phyloP scores from a whole-genome alignment of 2,797 vertebrate species.

The Pteropus rufus region DNA sequence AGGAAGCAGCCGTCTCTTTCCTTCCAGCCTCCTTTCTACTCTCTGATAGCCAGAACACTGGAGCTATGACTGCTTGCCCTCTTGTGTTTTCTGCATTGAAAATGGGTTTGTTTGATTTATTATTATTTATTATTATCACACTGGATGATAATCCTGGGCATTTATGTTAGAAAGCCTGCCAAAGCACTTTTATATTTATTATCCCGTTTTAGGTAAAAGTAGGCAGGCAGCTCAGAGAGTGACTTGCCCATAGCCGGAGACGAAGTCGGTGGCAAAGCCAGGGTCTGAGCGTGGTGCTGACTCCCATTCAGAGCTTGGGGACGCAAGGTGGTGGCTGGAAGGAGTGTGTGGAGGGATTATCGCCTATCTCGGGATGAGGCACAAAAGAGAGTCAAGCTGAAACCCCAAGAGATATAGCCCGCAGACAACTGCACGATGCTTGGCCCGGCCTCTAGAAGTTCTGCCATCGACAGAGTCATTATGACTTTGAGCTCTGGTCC shows the following conservation, averaged over 20 bases:
- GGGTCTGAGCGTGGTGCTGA: neutral
- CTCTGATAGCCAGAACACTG: neutral
- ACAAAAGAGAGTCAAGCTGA: neutral
- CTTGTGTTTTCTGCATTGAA: neutral
- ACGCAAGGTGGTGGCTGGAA: neutral
- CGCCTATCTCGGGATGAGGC: neutral
- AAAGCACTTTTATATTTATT: neutral
- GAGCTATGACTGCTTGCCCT: neutral
- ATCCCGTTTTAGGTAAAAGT: neutral
- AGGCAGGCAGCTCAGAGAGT: neutral
- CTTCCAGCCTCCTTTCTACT: neutral
- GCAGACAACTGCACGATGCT: neutral
- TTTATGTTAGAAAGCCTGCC: neutral
- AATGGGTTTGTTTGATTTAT: neutral
- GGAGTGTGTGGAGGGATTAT: neutral
- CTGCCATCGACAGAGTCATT: neutral
- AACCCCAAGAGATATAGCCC: neutral
- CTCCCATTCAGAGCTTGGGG: neutral
- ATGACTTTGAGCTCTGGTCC: neutral
- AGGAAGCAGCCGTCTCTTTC: neutral
- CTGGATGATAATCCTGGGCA: neutral
- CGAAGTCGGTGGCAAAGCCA: neutral
- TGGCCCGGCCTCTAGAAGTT: neutral
- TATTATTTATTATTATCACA: neutral
- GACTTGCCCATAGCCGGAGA: neutral